Conservation (phyloP, 2,888 invertebrate species). For the Tachina grossa region DNA sequence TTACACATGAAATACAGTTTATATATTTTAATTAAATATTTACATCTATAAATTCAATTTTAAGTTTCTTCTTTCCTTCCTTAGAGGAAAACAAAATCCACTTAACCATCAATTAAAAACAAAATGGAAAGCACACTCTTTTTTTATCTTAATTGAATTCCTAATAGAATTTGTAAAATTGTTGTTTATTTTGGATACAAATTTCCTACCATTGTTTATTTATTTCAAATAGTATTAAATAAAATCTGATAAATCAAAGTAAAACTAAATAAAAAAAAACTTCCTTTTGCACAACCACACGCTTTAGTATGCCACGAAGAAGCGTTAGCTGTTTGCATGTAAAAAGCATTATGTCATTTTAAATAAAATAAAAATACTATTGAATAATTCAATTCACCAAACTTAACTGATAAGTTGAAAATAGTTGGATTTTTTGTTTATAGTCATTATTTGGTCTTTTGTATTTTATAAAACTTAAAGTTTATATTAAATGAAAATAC, state of each 20-base stretch:
- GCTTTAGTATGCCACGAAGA: neutral
- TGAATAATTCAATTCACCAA: conserved; percentile 70
- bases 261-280: conserved; percentile 40
- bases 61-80: no score
- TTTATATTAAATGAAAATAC: neutral
- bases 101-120: neutral
- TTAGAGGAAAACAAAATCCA: neutral
- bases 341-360: conserved; percentile 64
- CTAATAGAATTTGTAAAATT: neutral
- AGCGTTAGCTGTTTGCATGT: conserved; percentile 13
- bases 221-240: conserved; percentile 54
- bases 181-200: conserved; percentile 47
- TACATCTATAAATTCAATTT: no score
- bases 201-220: conserved; percentile 55
- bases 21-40: no score
- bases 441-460: neutral
- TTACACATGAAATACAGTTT: no score
- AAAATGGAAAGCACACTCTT: neutral
- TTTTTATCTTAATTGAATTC: neutral
- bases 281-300: conserved; percentile 14
- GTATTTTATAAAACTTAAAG: conserved; percentile 41
- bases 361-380: conserved; percentile 65
- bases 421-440: conserved; percentile 35
- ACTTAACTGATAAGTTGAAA: conserved; percentile 69
- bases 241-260: conserved; percentile 64